Evolutionary conservation across 2,113 vertebrate species (phyloP).

Genomic region (Equus przewalskii): DNA sequence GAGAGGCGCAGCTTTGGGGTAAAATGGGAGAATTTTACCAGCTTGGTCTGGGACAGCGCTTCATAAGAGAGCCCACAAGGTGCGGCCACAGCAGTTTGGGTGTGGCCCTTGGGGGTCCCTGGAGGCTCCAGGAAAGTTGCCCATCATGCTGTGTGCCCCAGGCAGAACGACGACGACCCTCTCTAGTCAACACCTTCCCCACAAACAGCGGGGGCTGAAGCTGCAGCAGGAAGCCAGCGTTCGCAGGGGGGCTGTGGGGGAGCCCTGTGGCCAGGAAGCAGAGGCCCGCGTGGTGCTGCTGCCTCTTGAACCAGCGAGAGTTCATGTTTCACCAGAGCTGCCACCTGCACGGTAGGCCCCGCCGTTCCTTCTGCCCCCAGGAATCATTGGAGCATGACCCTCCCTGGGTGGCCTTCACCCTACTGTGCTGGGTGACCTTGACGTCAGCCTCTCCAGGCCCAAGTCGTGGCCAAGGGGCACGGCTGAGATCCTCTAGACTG

Average conservation of each 20-base stretch:
- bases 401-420: neutral
- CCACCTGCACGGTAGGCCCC: neutral
- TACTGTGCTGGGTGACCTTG: neutral
- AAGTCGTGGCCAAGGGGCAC: neutral
- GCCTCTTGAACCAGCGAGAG: neutral
- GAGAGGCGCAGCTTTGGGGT: neutral
- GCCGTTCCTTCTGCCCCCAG: neutral
- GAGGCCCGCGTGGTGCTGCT: accelerated
- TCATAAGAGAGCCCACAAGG: neutral
- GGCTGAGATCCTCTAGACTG: neutral
- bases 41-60: neutral
- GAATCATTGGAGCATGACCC: neutral
- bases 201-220: neutral
- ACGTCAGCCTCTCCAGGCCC: neutral
- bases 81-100: neutral
- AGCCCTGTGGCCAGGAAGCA: accelerated
- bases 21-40: neutral
- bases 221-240: neutral
- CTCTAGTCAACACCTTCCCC: neutral
- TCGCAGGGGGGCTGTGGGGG: accelerated
- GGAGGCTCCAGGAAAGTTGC: neutral
- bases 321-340: conserved; percentile 25
- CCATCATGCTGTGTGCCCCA: accelerated
- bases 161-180: neutral
- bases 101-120: neutral